These are phyloP conservation scores for Melanitta fusca DNA, from an alignment of 2,797 vertebrate genomes.

Conservation along the genomic window DNA sequence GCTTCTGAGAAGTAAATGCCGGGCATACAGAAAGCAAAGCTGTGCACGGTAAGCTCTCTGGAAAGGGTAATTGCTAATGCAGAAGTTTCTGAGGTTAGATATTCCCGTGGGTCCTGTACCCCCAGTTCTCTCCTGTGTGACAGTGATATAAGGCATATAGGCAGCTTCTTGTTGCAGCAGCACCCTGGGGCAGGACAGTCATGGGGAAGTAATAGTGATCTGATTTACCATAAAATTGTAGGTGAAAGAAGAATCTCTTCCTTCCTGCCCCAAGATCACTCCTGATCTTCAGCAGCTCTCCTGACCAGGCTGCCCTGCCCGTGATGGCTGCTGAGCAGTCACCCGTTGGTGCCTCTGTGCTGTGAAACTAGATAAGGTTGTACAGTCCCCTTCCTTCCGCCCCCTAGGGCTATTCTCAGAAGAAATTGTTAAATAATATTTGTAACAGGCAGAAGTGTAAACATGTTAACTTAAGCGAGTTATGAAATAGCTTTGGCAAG, in stretches of 20 bases:
- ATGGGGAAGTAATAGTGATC: not conserved
- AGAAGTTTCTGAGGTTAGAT: not conserved
- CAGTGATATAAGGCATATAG: not conserved
- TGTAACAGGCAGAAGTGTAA: not conserved
- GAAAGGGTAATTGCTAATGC: not conserved
- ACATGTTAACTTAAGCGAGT: not conserved
- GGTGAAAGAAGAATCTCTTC: not conserved
- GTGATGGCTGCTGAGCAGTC: not conserved
- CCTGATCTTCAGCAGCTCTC: not conserved
- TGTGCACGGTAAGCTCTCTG: not conserved
- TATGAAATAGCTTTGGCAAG: accelerated
- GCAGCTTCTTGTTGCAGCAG: not conserved
- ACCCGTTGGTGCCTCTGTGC: accelerated
- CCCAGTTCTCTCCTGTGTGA: not conserved
- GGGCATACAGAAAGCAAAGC: not conserved
- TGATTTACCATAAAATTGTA: not conserved
- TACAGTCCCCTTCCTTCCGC: not conserved
- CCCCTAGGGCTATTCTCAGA: not conserved
- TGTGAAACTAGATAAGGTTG: not conserved
- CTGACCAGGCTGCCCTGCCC: not conserved
- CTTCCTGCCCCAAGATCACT: not conserved
- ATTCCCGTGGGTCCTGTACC: not conserved
- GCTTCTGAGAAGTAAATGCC: not conserved
- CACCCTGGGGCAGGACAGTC: not conserved
- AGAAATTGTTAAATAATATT: not conserved